These are phyloP conservation scores for Semnopithecus entellus DNA, from an alignment of 2,113 vertebrate genomes.

Conservation along the genomic window DNA sequence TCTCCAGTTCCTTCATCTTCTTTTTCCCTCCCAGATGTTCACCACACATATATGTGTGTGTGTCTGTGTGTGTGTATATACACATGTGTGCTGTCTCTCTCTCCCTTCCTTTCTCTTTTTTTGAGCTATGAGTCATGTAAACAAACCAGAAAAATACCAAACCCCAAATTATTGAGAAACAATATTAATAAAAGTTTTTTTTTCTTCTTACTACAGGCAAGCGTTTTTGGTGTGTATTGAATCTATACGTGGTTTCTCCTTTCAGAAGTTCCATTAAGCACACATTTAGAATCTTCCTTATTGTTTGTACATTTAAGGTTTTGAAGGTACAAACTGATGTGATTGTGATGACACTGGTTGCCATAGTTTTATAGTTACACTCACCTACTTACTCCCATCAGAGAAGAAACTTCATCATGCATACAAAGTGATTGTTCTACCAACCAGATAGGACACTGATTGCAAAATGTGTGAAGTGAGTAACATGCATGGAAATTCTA, in stretches of 20 bases:
- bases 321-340: background rate
- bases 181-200: background rate
- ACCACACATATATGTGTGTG: background rate
- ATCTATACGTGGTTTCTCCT: background rate
- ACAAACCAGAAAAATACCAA: background rate
- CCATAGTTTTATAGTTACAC: background rate
- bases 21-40: background rate
- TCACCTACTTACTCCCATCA: background rate
- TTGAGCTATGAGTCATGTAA: background rate
- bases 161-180: background rate
- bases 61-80: too few relatives aligned
- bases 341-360: background rate
- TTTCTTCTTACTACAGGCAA: background rate
- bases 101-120: background rate
- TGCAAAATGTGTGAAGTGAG: background rate
- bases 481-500: background rate
- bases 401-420: background rate
- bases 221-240: background rate
- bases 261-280: background rate
- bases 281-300: background rate
- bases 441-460: too few relatives aligned
- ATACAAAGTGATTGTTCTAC: background rate
- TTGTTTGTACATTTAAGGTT: fast-evolving
- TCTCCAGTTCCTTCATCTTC: background rate
- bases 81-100: background rate